A percentile compares a stretch with the other conserved stretches of the same genome.
phyloP scores from a whole-genome alignment of 2,797 vertebrate species.

The Danio kyathit region DNA sequence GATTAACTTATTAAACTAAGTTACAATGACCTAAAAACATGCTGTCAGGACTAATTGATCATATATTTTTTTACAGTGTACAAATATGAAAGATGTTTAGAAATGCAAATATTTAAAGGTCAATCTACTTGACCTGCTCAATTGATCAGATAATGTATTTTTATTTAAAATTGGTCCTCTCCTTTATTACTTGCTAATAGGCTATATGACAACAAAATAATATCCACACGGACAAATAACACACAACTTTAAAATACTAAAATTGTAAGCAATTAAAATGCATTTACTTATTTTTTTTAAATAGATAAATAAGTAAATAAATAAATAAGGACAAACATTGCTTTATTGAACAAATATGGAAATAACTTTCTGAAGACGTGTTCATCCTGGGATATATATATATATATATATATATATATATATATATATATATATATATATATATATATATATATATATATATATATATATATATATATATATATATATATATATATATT shows the following conservation, averaged over 20 bases:
- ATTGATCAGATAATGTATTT: not conserved
- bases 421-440: no score
- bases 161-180: not conserved
- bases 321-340: no score
- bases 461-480: no score
- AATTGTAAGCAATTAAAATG: not conserved
- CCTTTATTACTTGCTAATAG: not conserved
- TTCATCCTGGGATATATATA: not conserved
- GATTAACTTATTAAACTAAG: no score
- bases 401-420: no score
- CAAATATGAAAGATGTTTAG: not conserved
- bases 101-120: not conserved
- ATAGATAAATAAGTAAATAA: no score
- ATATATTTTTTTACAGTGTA: no score
- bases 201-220: not conserved
- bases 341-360: not conserved
- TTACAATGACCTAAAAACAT: no score
- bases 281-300: not conserved
- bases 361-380: not conserved
- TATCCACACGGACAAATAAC: no score
- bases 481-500: no score
- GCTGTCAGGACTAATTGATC: no score
- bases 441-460: no score
- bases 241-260: not conserved
- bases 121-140: not conserved